Base-by-base conservation (phyloP, 1,140 invertebrate genomes). In the Drosophila neocordata region DNA sequence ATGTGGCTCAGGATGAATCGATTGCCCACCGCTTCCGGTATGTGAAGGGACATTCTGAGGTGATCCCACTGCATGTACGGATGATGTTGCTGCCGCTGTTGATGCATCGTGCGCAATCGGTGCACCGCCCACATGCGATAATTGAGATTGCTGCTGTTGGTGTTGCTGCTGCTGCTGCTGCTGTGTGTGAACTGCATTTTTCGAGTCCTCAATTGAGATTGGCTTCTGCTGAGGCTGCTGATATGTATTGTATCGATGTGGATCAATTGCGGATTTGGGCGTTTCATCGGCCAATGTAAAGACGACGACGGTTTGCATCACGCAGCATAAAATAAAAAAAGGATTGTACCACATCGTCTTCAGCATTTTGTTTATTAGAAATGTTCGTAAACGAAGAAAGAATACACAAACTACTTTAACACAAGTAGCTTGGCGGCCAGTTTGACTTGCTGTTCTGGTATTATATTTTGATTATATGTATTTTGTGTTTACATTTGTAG, bases 1-100 rank as follows among this genome's bases (percentile, higher is more conserved):
- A 38, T 76, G 66, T 15, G 57, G 73, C 22, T 75, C 73, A 58
- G 58, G 38, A 65, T 82, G 73, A 35, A 35, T 38, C 48, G 64
- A 41, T 38, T 73, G 61, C 18, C 62, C 61, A 13, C 71, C 69
- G 20, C 71, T 69, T 69, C 67, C 61, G 11, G 66, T 53, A 34
- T 69, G 51, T 9, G 60, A 15, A 12, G 59, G 18, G 8, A 20
- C 24, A 9, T 48, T 13, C 15, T 68, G 51, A 18, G 66, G 44
- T 1, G 52, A 18, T 13, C 6, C 7, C 41, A 6, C 15, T 9
- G 15, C 59, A n/a, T 63, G 66, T 15, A 11, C 11, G 5, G 27
- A 7, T 31, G 27, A 6, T 34, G 31, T n/a, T n/a, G 53, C 31
- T 12, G 61, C 12, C 11, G 61, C 18, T 3, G 48, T 15, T 41